phyloP scores from a whole-genome alignment of 2,113 vertebrate species.

The Onychostruthus taczanowskii region DNA sequence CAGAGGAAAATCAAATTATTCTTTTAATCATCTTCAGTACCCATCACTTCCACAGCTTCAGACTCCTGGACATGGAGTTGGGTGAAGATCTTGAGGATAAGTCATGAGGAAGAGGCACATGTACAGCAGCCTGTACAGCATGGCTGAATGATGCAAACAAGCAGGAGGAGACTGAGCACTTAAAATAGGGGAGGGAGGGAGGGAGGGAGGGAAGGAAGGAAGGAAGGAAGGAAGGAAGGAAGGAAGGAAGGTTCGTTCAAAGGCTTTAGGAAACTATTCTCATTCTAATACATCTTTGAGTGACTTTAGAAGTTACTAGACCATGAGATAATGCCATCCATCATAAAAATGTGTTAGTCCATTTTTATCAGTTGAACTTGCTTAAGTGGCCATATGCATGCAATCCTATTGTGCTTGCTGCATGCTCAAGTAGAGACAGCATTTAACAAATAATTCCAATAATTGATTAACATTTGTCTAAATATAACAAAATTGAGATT shows the following conservation, averaged over 20 bases:
- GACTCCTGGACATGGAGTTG: background rate
- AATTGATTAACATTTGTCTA: background rate
- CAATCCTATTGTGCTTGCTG: background rate
- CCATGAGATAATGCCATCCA: background rate
- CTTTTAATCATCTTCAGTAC: background rate
- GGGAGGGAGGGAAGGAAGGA: background rate
- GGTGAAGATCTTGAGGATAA: background rate
- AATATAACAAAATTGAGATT: background rate
- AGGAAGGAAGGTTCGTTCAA: background rate
- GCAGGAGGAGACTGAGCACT: too few relatives aligned
- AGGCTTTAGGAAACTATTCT: background rate
- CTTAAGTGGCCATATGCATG: background rate
- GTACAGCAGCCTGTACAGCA: background rate
- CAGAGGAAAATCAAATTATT: background rate
- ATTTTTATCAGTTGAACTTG: background rate
- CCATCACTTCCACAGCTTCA: background rate
- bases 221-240: too few relatives aligned
- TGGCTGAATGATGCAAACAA: rapidly evolving
- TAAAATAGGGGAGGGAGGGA: background rate
- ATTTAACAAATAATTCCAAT: background rate
- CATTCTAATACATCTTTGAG: background rate
- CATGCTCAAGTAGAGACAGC: background rate
- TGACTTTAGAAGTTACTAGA: background rate
- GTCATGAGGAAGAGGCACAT: background rate
- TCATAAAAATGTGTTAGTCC: background rate